Base-by-base conservation (phyloP, 2,888 invertebrate genomes). In the Lumbricus terrestris region DNA sequence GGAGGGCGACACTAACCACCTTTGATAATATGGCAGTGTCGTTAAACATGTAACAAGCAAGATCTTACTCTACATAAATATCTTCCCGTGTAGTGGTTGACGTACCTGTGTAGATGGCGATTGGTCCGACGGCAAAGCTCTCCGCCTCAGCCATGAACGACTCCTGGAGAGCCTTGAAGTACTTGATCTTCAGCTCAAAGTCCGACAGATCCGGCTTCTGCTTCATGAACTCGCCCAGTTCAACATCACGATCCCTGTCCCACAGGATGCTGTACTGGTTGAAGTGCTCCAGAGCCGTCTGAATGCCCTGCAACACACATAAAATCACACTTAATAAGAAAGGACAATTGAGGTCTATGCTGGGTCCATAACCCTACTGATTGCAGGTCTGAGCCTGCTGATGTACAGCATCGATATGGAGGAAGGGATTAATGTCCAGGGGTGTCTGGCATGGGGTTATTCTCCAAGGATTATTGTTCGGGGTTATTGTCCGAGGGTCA, bases 241-340 rank as follows among this genome's bases (percentile, higher is more conserved):
- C 94, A 29, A 93, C 93, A n/a, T 95, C 95, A 6, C 95, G 93
- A 85, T 95, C 94, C 40, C 92, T 92, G 91, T 93, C 93, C 95
- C 95, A 95, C 92, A 95, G 93, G 34, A 93, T 93, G 94, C 97
- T 97, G 94, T 98, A 98, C 0, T 97, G 97, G 37, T 97, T 96
- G 97, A 98, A 98, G 93, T 97, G 96, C 93, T 97, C 97, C 88
- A 98, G 96, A 92, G 98, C 97, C 29, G 96, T 96, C 85, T 96
- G 96, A 90, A 98, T 96, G 3, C n/a, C 40, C 89, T 89, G 89
- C 20, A 37, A 85, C 8, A n/a, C n/a, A n/a, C n/a, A n/a, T n/a
- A n/a, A 16, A 69, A 13, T n/a, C 69, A 69, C 23, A 47, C 4
- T 20, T 11, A 47, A 3, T 47, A 23, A 3, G 23, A 16, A 13